Base-by-base conservation (phyloP, 2,888 invertebrate genomes). In the Anodontia alba region DNA sequence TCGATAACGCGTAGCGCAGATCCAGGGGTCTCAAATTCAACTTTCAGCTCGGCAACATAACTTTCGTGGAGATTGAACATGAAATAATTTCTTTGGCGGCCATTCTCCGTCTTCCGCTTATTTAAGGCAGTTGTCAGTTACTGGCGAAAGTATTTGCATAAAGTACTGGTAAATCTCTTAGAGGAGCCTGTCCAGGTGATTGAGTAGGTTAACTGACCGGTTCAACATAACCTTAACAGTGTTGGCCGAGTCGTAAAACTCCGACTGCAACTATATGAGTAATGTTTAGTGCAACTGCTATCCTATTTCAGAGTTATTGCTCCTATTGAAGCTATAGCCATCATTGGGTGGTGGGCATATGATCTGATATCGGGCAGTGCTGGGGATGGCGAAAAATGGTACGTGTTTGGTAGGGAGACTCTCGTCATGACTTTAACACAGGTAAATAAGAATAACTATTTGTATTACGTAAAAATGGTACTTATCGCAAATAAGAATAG, bases 281-380 rank as follows among this genome's bases (percentile, higher is more conserved):
- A 38, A 38, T 8, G 38, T 8, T 38, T 38, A n/a, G n/a, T n/a
- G n/a, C n/a, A n/a, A n/a, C n/a, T n/a, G n/a, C n/a, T n/a, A n/a
- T n/a, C n/a, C 10, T 26, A 31, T 75, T 75, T 0, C 73, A 93
- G 92, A 70, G 82, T 91, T 54, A 46, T 93, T 0, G 89, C 88
- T 8, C 93, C 93, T 1, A 5, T 91, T 0, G 92, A 93, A 79
- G 92, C 88, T 1, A 31, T 91, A 8, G 90, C 79, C 12, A 79
- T 93, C 29, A 86, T 93, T 23, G 87, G 87, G 0, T 93, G 93
- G 93, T 93, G 93, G 93, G 90, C 90, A 0, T 74, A 91, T 26
- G 91, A 92, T 67, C 83, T 92, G 62, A 90, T 92, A 20, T 79
- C 81, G 8, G 78, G 73, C 23, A 85, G 89, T n/a, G 68, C 82